Percentiles rank a stretch among this genome's conserved stretches.
Evolutionary conservation across 1,140 invertebrate genomes (phyloP).

Genomic region (Lepidurus couesii): DNA sequence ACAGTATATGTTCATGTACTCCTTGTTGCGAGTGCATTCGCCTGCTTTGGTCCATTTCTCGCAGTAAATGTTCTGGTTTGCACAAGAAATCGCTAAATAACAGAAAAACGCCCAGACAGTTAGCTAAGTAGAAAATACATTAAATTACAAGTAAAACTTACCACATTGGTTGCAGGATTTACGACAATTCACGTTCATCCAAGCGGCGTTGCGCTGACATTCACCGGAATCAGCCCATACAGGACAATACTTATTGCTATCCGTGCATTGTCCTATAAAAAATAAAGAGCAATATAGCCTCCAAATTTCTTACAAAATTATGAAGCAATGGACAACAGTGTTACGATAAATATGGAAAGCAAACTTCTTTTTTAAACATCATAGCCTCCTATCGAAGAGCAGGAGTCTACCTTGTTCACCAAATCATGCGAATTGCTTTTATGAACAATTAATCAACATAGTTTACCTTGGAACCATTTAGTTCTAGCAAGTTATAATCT

Average conservation of each 20-base stretch:
- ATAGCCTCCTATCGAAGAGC: too few relatives aligned
- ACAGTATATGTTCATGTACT: conserved; percentile 40
- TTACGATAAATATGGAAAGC: too few relatives aligned
- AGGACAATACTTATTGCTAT: conserved; percentile 39
- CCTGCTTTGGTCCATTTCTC: conserved; percentile 40
- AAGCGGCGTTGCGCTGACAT: conserved; percentile 39
- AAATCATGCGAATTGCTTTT: too few relatives aligned
- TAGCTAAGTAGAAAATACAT: background rate
- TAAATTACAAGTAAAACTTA: conserved; percentile 35
- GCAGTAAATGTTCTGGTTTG: conserved; percentile 41
- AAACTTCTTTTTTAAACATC: too few relatives aligned
- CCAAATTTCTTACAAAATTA: too few relatives aligned
- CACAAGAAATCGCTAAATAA: conserved; percentile 37
- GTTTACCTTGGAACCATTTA: too few relatives aligned
- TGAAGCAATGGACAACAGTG: too few relatives aligned
- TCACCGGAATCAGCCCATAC: conserved; percentile 38
- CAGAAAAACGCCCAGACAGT: background rate
- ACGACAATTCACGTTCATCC: conserved; percentile 43
- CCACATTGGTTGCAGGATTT: conserved; percentile 46
- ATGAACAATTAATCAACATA: too few relatives aligned
- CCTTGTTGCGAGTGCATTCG: conserved; percentile 40
- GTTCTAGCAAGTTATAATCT: too few relatives aligned
- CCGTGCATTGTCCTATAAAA: conserved; percentile 35
- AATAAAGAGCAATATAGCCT: background rate
- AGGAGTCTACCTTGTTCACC: too few relatives aligned